A percentile compares a stretch with the other conserved stretches of the same genome.
phyloP scores from a whole-genome alignment of 2,888 invertebrate genomes.

The Parascotia fuliginaria region DNA sequence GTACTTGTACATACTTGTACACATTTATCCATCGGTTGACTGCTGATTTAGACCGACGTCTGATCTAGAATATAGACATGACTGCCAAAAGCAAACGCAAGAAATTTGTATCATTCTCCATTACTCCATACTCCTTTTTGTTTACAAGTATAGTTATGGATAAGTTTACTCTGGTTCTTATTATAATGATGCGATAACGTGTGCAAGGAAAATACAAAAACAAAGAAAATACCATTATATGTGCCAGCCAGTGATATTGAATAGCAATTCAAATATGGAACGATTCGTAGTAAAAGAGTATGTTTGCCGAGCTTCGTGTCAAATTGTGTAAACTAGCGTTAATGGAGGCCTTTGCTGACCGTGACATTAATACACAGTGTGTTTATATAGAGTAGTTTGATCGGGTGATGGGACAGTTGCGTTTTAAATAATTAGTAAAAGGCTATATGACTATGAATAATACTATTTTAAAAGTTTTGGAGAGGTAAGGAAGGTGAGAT shows the following conservation, averaged over 20 bases:
- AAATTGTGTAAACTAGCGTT: constrained; percentile 30
- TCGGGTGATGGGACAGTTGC: background rate
- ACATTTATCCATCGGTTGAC: no score
- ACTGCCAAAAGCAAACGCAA: no score
- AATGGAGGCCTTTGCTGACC: constrained; percentile 4
- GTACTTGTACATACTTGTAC: no score
- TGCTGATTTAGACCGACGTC: no score
- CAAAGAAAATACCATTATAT: constrained; percentile 14
- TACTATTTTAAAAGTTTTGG: no score
- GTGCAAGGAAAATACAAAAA: constrained; percentile 12
- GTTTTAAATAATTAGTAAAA: no score
- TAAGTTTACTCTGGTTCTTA: constrained; percentile 10
- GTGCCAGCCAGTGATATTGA: constrained; percentile 23
- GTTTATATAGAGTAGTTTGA: background rate
- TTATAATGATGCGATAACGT: no score
- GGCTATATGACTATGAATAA: no score
- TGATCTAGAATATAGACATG: no score
- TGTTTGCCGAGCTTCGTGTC: constrained; percentile 30
- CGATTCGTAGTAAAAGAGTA: constrained; percentile 16
- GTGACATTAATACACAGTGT: constrained; percentile 1
- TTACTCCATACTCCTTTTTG: background rate
- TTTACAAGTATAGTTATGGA: background rate
- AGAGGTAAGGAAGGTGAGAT: no score
- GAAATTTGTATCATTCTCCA: no score
- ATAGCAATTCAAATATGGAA: constrained; percentile 31